These are phyloP conservation scores for Jordanella pulchra DNA, from an alignment of 2,797 vertebrate genomes.

Conservation along the genomic window DNA sequence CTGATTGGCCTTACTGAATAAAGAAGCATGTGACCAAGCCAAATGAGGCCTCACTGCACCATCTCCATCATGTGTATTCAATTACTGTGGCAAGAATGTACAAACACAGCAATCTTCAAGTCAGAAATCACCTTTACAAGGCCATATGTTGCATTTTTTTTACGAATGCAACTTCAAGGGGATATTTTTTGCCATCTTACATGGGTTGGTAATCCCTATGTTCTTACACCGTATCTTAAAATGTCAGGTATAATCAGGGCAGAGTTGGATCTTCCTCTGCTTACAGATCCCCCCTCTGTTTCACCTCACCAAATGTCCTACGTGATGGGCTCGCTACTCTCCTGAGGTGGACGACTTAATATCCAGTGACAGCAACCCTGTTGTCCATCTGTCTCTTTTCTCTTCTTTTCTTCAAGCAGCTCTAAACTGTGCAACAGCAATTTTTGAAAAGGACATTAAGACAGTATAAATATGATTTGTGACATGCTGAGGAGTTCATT, in stretches of 20 bases:
- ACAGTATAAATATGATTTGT: conserved; percentile 19
- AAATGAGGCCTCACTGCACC: conserved; percentile 40
- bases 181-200: conserved; percentile 3
- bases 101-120: conserved; percentile 11
- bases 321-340: conserved; percentile 35
- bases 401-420: background rate
- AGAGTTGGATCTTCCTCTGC: conserved; percentile 27
- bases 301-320: conserved; percentile 17
- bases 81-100: conserved; percentile 58
- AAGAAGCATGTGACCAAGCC: conserved; percentile 60
- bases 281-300: conserved; percentile 35
- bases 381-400: conserved; percentile 53
- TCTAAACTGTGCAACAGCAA: background rate
- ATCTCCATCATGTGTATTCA: conserved; percentile 70
- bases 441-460: background rate
- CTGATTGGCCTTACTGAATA: conserved; percentile 38
- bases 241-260: conserved; percentile 24
- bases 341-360: conserved; percentile 58
- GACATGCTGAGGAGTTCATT: conserved; percentile 18
- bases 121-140: conserved; percentile 17
- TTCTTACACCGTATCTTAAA: conserved; percentile 9
- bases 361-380: conserved; percentile 49
- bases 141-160: conserved; percentile 3
- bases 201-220: conserved; percentile 5
- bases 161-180: background rate